phyloP scores from a whole-genome alignment of 2,888 invertebrate species.

The Mesochorus sp. region DNA sequence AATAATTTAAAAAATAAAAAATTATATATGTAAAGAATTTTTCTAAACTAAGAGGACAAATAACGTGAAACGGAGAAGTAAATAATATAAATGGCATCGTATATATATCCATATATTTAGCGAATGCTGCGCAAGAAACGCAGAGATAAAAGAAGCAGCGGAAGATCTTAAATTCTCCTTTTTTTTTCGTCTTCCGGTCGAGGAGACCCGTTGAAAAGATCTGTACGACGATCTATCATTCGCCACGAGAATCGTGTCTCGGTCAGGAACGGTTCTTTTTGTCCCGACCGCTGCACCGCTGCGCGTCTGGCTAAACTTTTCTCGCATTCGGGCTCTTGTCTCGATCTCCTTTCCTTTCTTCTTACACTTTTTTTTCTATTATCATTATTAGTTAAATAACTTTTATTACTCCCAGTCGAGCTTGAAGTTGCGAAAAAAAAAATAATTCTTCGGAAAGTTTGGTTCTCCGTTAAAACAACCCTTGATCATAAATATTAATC shows the following conservation, averaged over 20 bases:
- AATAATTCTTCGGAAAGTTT: slow-evolving; percentile 4
- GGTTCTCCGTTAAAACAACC: not conserved
- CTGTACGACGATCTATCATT: slow-evolving; percentile 79
- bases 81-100: slow-evolving; percentile 15
- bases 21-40: slow-evolving; percentile 21
- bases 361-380: slow-evolving; percentile 33
- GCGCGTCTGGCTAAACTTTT: slow-evolving; percentile 63
- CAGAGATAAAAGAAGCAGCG: slow-evolving; percentile 32
- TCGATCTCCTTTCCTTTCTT: slow-evolving; percentile 25
- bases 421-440: not conserved
- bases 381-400: not conserved
- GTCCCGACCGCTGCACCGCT: slow-evolving; percentile 52
- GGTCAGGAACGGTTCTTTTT: slow-evolving; percentile 72
- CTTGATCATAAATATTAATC: no score
- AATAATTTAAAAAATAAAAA: slow-evolving; percentile 38
- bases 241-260: slow-evolving; percentile 72
- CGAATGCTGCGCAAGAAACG: slow-evolving; percentile 19
- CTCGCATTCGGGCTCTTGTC: slow-evolving; percentile 49
- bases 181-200: slow-evolving; percentile 75
- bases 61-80: slow-evolving; percentile 7
- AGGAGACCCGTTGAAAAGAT: slow-evolving; percentile 78
- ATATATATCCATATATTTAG: slow-evolving; percentile 9
- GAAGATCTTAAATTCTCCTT: slow-evolving; percentile 79
- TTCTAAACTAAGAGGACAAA: slow-evolving; percentile 15
- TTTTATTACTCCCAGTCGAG: not conserved